Base-by-base conservation (phyloP, 2,797 vertebrate genomes). In the Myotis myotis region DNA sequence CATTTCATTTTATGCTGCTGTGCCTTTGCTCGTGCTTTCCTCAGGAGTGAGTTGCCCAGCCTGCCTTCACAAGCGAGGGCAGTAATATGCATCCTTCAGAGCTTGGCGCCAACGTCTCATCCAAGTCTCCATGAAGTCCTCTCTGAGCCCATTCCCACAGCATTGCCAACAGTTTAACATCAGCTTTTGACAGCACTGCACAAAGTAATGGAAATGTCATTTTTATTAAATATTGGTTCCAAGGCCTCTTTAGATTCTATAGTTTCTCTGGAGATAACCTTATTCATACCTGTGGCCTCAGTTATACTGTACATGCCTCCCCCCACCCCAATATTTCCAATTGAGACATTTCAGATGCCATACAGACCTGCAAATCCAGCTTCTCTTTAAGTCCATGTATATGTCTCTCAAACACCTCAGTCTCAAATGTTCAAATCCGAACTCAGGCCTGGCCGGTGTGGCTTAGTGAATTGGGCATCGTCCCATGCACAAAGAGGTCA, bases 21-120 rank as follows among this genome's bases (percentile, higher is more conserved):
- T 89, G 71, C 70, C 55, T 81, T 90, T 88, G 55, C 33, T 92
- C 82, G 78, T 57, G 47, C 30, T 91, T 85, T 51, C 38, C n/a
- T 86, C 25, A 76, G 88, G 70, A 89, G n/a, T 86, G 57, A 87
- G 57, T 80, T 93, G 49, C 66, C 44, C 12, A 51, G 82, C 25
- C 22, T 71, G 47, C 79, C 53, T 81, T 85, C 68, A 88, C 17
- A 86, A 86, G 62, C 11, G 23, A 64, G 70, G 22, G 36, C 88
- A 93, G 89, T 80, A 89, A 85, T 71, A 83, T 28, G 70, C 19
- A 38, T 51, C 79, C 28, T 62, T 89, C 70, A 93, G 89, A 95
- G 15, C 38, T 94, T 66, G 91, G 57, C 8, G 44, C 17, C 16
- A 72, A 25, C 49, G 4, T 78, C 72, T 91, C 62, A 78, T 82